Percentiles rank a stretch among this genome's conserved stretches.
These are phyloP conservation scores for Montipora sp. DNA, from an alignment of 64 coral and sea anemone genomes.

Conservation along the genomic window DNA sequence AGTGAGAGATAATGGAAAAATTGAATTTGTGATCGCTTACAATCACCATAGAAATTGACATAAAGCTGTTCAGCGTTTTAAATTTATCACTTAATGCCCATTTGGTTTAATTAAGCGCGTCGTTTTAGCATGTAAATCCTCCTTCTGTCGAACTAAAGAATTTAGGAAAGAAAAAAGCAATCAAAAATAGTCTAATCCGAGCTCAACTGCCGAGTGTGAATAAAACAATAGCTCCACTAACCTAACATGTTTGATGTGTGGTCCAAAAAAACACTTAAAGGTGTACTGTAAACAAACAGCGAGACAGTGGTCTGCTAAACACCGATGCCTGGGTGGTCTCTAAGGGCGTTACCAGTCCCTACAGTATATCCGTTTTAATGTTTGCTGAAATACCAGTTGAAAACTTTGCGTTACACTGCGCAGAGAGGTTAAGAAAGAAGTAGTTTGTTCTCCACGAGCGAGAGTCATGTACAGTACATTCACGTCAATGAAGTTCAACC, in stretches of 20 bases:
- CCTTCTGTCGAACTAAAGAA: not conserved
- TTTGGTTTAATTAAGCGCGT: constrained; percentile 8
- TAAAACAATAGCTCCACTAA: constrained; percentile 68
- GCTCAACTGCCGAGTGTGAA: constrained; percentile 41
- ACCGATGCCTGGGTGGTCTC: constrained; percentile 49
- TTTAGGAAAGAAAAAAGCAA: not conserved
- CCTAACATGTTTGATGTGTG: constrained; percentile 64
- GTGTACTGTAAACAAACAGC: constrained; percentile 87
- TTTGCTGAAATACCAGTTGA: constrained; percentile 12
- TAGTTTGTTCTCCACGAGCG: not conserved
- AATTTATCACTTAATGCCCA: not conserved
- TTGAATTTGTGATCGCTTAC: constrained; percentile 67
- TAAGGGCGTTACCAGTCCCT: not conserved
- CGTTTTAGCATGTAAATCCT: not conserved
- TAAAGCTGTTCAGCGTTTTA: not conserved
- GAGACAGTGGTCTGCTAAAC: constrained; percentile 55
- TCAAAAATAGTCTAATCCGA: constrained; percentile 50
- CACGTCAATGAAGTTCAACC: not conserved
- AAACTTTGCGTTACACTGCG: constrained; percentile 5
- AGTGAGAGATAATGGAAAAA: constrained; percentile 76
- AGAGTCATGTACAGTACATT: constrained; percentile 2
- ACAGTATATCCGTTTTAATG: constrained; percentile 53
- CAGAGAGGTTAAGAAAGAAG: not conserved
- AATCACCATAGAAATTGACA: constrained; percentile 17
- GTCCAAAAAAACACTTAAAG: constrained; percentile 69